These are phyloP conservation scores for Spizaetus ornatus DNA, from an alignment of 2,113 vertebrate species.

Conservation along the genomic window DNA sequence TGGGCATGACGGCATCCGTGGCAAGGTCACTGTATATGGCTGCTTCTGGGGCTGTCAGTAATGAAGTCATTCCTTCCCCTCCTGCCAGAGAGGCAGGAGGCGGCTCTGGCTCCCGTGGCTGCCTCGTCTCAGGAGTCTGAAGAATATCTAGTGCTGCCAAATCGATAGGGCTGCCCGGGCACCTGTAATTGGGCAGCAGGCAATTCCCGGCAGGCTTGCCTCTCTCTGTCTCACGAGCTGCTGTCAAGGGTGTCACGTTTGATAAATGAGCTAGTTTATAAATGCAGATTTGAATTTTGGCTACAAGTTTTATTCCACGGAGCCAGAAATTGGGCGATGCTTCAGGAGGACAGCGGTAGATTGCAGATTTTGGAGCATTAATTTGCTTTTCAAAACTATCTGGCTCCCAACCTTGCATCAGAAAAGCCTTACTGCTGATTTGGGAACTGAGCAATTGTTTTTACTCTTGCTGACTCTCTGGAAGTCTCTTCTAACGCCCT, in stretches of 20 bases:
- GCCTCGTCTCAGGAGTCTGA: background rate
- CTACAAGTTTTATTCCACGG: background rate
- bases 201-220: background rate
- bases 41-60: background rate
- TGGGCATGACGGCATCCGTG: fast-evolving
- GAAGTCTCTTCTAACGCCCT: background rate
- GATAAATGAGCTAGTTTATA: background rate
- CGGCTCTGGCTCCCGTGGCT: background rate
- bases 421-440: background rate
- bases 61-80: background rate
- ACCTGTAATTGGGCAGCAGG: background rate
- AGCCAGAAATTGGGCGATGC: background rate
- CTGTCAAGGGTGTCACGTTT: background rate
- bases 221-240: background rate
- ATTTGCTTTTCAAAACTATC: background rate
- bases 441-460: background rate
- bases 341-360: background rate
- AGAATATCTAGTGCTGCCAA: background rate
- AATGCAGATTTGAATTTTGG: background rate
- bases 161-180: background rate
- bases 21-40: fast-evolving
- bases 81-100: background rate
- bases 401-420: background rate
- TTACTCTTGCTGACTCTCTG: background rate
- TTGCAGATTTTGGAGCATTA: background rate